Evolutionary conservation across 1,140 invertebrate species (phyloP).

Genomic region (Drosophila neocordata): DNA sequence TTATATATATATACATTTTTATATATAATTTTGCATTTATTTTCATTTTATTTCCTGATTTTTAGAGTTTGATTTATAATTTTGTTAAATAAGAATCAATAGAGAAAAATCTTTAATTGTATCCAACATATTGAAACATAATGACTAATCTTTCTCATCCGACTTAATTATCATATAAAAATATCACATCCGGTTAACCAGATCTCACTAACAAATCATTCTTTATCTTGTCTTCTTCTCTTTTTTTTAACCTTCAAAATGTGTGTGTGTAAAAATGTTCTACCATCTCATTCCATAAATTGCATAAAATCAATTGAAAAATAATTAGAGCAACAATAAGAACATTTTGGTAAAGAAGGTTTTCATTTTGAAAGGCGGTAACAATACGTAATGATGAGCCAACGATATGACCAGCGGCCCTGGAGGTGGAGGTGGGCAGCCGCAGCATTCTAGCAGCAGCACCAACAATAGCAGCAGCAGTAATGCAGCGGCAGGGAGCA

Average conservation of each 20-base stretch:
- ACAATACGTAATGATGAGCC: conserved; percentile 83
- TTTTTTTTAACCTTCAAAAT: conserved; percentile 59
- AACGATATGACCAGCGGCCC: conserved; percentile 82
- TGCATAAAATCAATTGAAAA: conserved; percentile 23
- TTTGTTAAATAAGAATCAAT: too few species aligned
- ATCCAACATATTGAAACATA: background rate
- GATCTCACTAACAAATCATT: conserved; percentile 68
- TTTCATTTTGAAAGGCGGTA: conserved; percentile 83
- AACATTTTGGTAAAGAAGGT: conserved; percentile 83
- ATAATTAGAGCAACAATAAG: conserved; percentile 79
- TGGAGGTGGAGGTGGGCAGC: conserved; percentile 69
- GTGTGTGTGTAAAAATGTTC: conserved; percentile 23
- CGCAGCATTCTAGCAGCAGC: conserved; percentile 32
- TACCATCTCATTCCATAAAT: conserved; percentile 39
- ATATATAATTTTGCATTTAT: background rate
- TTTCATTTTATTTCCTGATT: too few species aligned
- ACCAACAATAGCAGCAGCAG: conserved; percentile 39
- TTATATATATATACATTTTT: background rate
- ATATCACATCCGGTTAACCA: conserved; percentile 41
- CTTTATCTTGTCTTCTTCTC: conserved; percentile 78
- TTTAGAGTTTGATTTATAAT: too few species aligned
- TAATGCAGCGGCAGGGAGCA: conserved; percentile 39
- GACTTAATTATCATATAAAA: conserved; percentile 11
- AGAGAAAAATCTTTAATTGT: too few species aligned
- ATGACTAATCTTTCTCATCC: conserved; percentile 7